These are phyloP conservation scores for Drosophila sp. DNA, from an alignment of 1,140 invertebrate genomes.

Conservation along the genomic window DNA sequence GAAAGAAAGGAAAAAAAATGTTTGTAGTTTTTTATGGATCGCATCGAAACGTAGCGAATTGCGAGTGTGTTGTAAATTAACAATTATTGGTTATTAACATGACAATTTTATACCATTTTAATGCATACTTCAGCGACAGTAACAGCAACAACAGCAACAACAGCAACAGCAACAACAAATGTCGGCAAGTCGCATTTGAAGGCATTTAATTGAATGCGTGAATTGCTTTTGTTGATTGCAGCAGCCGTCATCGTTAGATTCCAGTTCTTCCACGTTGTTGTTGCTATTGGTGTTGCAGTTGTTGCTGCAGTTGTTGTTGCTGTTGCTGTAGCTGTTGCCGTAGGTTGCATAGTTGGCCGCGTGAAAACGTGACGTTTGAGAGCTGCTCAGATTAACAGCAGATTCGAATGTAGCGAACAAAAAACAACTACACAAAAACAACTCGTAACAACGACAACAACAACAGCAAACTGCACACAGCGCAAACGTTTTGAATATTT, in stretches of 20 bases:
- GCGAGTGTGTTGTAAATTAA: constrained; percentile 79
- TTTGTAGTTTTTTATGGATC: constrained; percentile 13
- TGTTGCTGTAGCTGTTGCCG: constrained; percentile 56
- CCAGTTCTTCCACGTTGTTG: constrained; percentile 41
- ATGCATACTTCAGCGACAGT: constrained; percentile 67
- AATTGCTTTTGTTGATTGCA: constrained; percentile 82
- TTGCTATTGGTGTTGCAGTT: constrained; percentile 23
- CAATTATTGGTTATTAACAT: constrained; percentile 84
- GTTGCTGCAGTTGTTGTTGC: constrained; percentile 4
- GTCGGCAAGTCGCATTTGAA: constrained; percentile 80
- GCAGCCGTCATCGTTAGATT: constrained; percentile 52
- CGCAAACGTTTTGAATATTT: constrained; percentile 78
- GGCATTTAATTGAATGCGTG: constrained; percentile 84
- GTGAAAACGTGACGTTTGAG: constrained; percentile 82
- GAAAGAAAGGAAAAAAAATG: constrained; percentile 6
- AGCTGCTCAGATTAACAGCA: constrained; percentile 71
- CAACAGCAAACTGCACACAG: constrained; percentile 36
- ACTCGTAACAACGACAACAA: constrained; percentile 44
- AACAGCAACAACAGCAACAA: constrained; percentile 21
- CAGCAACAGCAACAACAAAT: constrained; percentile 46
- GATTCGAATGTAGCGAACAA: constrained; percentile 68
- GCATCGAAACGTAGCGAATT: constrained; percentile 26
- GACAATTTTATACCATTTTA: constrained; percentile 84
- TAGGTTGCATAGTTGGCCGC: constrained; percentile 69
- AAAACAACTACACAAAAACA: constrained; percentile 11